phyloP scores from a whole-genome alignment of 2,113 vertebrate genomes.

The Corydoras maculifer region DNA sequence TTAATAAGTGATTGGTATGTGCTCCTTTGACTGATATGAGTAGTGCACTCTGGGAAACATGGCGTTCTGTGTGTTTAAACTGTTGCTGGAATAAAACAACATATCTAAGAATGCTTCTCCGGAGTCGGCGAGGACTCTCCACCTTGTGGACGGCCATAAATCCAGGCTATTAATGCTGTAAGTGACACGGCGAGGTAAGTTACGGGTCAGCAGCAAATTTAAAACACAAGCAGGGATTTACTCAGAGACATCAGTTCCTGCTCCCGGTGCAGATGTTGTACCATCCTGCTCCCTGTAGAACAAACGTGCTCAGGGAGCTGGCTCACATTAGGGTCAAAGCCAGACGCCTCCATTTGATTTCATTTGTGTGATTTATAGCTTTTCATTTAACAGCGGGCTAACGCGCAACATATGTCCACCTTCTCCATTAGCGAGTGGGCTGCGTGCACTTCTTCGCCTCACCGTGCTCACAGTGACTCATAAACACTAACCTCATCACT shows the following conservation, averaged over 20 bases:
- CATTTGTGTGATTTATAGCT: constrained; percentile 68
- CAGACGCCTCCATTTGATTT: constrained; percentile 65
- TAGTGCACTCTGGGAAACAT: no score
- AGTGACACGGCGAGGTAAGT: constrained; percentile 23
- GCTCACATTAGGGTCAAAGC: constrained; percentile 61
- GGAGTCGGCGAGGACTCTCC: not conserved
- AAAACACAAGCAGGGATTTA: constrained; percentile 17
- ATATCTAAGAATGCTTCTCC: not conserved
- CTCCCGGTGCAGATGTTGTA: constrained; percentile 1
- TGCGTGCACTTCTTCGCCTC: constrained; percentile 19
- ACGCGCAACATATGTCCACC: constrained; percentile 50
- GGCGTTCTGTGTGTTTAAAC: no score
- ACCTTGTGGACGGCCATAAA: constrained; percentile 7
- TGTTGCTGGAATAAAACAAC: no score
- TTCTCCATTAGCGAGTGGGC: constrained; percentile 54
- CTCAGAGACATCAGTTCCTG: constrained; percentile 10
- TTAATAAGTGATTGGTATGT: no score
- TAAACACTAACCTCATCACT: constrained; percentile 6
- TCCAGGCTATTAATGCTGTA: constrained; percentile 29
- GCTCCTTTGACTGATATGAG: no score
- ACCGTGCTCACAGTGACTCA: not conserved
- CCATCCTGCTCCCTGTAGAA: constrained; percentile 30
- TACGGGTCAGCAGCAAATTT: constrained; percentile 27
- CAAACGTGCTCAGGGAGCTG: constrained; percentile 46
- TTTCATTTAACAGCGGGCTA: constrained; percentile 69